Percentiles rank a stretch among this genome's conserved stretches.
Evolutionary conservation across 1,140 invertebrate genomes (phyloP).

Genomic region (Chelonus insularis): DNA sequence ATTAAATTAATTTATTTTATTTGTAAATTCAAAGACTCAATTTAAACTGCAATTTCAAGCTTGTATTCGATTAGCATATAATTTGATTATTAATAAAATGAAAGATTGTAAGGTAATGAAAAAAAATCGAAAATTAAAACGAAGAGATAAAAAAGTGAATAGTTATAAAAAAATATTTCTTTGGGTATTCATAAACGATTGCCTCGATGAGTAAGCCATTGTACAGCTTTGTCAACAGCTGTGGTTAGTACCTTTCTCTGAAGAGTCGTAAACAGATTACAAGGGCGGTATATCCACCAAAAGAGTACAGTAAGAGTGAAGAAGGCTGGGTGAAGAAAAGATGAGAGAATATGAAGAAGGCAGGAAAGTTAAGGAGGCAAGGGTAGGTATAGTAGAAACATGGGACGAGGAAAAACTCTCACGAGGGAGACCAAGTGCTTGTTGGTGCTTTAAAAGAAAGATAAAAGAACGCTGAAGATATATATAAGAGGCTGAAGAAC

Average conservation of each 20-base stretch:
- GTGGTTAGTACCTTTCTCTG: conserved; percentile 18
- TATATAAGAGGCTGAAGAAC: not conserved
- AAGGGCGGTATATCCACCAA: conserved; percentile 26
- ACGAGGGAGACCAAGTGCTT: conserved; percentile 1
- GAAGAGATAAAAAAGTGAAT: not conserved
- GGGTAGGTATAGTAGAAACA: not conserved
- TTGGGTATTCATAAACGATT: conserved; percentile 25
- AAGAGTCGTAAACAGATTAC: conserved; percentile 46
- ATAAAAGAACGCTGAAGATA: conserved; percentile 6
- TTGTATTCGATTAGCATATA: no score
- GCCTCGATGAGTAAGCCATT: conserved; percentile 5
- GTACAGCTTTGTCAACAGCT: conserved; percentile 25
- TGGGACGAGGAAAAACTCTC: not conserved
- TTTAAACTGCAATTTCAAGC: no score
- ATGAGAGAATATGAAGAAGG: conserved; percentile 4
- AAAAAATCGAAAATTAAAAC: not conserved
- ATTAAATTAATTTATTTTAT: no score
- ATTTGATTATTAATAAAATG: no score
- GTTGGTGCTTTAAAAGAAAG: not conserved
- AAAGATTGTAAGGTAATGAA: not conserved
- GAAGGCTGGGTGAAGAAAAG: conserved; percentile 9
- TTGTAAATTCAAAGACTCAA: no score
- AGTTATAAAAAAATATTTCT: not conserved
- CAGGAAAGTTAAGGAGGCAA: conserved; percentile 21
- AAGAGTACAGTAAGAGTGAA: conserved; percentile 5